These are phyloP conservation scores for Synaphobranchus kaupii DNA, from an alignment of 2,797 vertebrate genomes.

Conservation along the genomic window DNA sequence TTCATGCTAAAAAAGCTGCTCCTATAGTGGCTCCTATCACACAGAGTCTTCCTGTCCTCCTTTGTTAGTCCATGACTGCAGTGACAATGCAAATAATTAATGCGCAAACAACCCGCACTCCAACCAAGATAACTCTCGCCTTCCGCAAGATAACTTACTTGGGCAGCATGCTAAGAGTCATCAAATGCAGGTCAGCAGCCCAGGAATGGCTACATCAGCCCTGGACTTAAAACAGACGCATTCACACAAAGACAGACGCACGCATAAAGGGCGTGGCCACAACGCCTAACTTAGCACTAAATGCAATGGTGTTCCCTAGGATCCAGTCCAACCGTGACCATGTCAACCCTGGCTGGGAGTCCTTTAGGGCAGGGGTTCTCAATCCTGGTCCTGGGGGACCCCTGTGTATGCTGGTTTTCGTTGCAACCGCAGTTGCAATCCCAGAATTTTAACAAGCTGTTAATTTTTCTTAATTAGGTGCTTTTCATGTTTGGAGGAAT, in stretches of 20 bases:
- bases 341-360: too few species aligned
- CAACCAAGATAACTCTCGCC: background rate
- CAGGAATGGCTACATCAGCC: background rate
- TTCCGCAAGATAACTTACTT: background rate
- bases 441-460: too few species aligned
- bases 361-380: too few species aligned
- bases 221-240: background rate
- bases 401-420: too few species aligned
- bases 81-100: background rate
- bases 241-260: background rate
- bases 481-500: too few species aligned
- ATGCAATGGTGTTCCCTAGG: background rate
- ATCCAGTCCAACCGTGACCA: background rate
- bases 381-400: too few species aligned
- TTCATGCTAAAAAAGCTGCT: background rate
- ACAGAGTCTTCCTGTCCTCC: background rate
- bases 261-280: background rate
- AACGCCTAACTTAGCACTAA: background rate
- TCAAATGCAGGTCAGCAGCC: background rate
- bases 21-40: background rate
- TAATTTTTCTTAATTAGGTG: too few species aligned
- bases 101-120: background rate
- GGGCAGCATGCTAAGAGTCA: background rate
- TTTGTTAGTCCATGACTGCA: background rate
- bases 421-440: too few species aligned